phyloP scores from a whole-genome alignment of 2,797 vertebrate genomes.

The Lepilemur ruficaudatus region DNA sequence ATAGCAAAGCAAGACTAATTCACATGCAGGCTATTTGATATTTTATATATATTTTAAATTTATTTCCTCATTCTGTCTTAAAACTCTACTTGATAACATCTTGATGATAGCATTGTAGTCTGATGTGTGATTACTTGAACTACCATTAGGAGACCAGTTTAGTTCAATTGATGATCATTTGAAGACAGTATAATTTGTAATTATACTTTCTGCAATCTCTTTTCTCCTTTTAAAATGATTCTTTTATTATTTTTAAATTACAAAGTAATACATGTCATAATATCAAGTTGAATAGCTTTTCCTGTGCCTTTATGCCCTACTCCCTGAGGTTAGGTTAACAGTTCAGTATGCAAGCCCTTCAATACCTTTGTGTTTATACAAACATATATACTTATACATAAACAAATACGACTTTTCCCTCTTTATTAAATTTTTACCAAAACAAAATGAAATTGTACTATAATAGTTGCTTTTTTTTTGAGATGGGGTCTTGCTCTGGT shows the following conservation, averaged over 20 bases:
- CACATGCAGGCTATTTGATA: neutral
- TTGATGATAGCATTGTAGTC: neutral
- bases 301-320: neutral
- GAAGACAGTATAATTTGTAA: neutral
- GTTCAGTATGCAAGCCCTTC: neutral
- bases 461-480: neutral
- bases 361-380: neutral
- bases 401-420: neutral
- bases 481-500: neutral
- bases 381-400: neutral
- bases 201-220: neutral
- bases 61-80: neutral
- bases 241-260: constrained; percentile 15
- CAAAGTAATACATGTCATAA: neutral
- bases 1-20: neutral
- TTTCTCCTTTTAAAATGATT: neutral
- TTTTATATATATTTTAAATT: neutral
- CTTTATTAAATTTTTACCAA: neutral
- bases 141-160: neutral
- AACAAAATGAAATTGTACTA: neutral
- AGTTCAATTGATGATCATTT: neutral
- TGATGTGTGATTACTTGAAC: neutral
- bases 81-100: neutral
- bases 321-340: neutral
- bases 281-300: neutral